Conservation (phyloP, 2,797 vertebrate species). For the Pangasius sanitwongsei region DNA sequence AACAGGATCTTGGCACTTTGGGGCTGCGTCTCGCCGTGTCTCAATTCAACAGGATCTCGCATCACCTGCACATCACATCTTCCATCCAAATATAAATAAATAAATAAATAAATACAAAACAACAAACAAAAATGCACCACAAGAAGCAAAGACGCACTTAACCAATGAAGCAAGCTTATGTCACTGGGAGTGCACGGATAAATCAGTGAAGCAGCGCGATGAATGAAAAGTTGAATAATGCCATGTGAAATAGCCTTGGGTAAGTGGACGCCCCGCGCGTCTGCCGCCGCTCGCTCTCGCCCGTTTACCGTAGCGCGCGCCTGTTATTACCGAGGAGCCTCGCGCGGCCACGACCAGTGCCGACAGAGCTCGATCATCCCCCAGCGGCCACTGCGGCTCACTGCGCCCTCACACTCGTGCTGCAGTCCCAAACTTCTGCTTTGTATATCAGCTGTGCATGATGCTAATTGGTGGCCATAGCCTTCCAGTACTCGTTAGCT, state of each 20-base stretch:
- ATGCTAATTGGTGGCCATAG: background rate
- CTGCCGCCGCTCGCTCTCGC: constrained; percentile 68
- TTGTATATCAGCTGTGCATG: background rate
- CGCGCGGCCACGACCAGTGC: constrained; percentile 68
- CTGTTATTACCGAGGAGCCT: constrained; percentile 68
- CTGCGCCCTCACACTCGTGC: constrained; percentile 62
- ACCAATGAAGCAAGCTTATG: background rate
- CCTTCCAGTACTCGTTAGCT: background rate
- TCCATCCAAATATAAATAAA: background rate
- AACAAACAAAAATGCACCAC: constrained; percentile 63
- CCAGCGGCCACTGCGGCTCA: constrained; percentile 75
- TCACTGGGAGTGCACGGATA: constrained; percentile 51
- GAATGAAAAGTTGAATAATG: constrained; percentile 75
- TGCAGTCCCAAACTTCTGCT: constrained; percentile 43
- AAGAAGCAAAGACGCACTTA: constrained; percentile 17
- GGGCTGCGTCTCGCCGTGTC: constrained; percentile 70
- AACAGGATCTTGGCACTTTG: constrained; percentile 70
- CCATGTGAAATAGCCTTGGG: constrained; percentile 63
- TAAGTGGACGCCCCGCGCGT: constrained; percentile 73
- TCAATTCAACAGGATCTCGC: constrained; percentile 80
- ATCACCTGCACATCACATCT: constrained; percentile 67
- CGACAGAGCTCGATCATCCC: constrained; percentile 73
- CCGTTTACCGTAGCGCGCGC: constrained; percentile 72
- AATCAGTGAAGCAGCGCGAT: constrained; percentile 55
- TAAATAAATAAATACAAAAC: background rate